These are phyloP conservation scores for Chaetura pelagica DNA, from an alignment of 2,113 vertebrate species.

Conservation along the genomic window DNA sequence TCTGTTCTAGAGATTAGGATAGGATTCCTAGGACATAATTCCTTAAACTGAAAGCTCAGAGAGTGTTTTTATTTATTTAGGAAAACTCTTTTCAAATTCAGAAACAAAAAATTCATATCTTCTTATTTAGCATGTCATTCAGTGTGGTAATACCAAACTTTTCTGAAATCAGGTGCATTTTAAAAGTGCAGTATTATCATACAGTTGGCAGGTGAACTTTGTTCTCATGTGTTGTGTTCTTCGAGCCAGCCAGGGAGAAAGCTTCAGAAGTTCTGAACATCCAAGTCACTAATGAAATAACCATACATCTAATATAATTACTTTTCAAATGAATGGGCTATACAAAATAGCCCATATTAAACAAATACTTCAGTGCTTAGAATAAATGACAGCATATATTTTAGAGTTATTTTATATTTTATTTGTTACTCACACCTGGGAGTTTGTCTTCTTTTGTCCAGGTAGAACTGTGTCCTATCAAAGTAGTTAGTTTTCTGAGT, in stretches of 20 bases:
- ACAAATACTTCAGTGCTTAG: neutral
- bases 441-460: neutral
- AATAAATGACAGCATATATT: neutral
- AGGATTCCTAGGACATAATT: neutral
- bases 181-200: accelerated
- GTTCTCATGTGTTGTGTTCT: neutral
- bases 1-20: neutral
- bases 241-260: neutral
- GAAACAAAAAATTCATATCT: neutral
- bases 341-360: neutral
- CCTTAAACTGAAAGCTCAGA: neutral
- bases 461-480: neutral
- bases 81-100: neutral
- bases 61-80: neutral
- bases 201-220: neutral
- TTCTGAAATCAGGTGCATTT: neutral
- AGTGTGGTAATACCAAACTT: neutral
- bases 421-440: neutral
- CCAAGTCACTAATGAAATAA: neutral
- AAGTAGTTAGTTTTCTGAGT: neutral
- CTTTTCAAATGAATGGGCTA: neutral
- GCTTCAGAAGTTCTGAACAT: neutral
- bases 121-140: neutral
- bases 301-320: neutral
- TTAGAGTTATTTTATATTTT: neutral